These are phyloP conservation scores for Trematocara marginatum DNA, from an alignment of 2,113 vertebrate species.

Conservation along the genomic window DNA sequence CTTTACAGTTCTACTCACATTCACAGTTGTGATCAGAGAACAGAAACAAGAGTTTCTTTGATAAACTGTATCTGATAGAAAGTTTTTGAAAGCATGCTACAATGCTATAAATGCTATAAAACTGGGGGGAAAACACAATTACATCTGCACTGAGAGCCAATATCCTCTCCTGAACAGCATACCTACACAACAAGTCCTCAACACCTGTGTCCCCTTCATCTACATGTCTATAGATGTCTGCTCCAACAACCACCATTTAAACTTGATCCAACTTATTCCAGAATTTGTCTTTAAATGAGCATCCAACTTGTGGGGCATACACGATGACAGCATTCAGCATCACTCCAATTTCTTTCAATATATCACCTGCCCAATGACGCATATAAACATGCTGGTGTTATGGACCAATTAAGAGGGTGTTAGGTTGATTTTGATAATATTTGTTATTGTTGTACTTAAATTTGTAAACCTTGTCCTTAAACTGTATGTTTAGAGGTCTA, in stretches of 20 bases:
- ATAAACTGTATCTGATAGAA: constrained; percentile 2
- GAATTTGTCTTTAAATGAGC: background rate
- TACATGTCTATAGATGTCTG: background rate
- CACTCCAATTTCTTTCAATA: background rate
- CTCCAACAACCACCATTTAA: background rate
- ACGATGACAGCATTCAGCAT: background rate
- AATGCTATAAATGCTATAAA: background rate
- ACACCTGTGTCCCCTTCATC: background rate
- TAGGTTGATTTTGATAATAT: background rate
- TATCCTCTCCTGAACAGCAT: background rate
- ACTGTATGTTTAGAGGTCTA: background rate
- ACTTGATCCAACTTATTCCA: background rate
- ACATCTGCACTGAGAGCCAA: fast-evolving
- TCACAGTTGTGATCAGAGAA: background rate
- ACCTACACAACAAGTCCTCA: background rate
- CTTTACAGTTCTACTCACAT: background rate
- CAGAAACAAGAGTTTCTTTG: background rate
- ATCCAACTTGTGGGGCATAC: background rate
- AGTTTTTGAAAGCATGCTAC: background rate
- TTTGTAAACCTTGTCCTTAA: background rate
- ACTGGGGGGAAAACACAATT: background rate
- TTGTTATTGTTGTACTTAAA: background rate
- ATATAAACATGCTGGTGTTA: background rate
- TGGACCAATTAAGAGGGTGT: background rate
- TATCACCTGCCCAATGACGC: background rate